Evolutionary conservation across 2,888 invertebrate species (phyloP).

Genomic region (Villa cingulata): DNA sequence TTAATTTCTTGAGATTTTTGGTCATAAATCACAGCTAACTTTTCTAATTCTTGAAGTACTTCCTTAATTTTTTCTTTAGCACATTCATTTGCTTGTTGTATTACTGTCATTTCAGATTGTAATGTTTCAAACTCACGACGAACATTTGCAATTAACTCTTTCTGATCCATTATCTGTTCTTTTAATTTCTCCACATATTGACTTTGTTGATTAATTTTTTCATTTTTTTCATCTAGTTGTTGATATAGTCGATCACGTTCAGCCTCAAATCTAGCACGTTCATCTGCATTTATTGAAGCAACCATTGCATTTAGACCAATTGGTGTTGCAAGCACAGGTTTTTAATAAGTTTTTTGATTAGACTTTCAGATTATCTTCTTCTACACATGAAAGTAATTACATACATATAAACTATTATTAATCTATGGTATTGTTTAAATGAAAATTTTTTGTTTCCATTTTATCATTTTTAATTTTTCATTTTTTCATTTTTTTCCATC

Average conservation of each 20-base stretch:
- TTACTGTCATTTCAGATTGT: conserved; percentile 89
- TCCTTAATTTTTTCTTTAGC: conserved; percentile 98
- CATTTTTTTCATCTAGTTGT: conserved; percentile 98
- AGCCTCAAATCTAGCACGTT: conserved; percentile 69
- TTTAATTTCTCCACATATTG: conserved; percentile 94
- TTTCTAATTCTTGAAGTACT: conserved; percentile 95
- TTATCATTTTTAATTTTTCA: no score
- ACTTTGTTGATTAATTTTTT: conserved; percentile 97
- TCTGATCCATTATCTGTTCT: conserved; percentile 96
- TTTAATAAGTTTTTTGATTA: no score
- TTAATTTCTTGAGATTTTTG: conserved; percentile 98
- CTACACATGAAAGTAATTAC: no score
- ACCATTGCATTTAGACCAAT: conserved; percentile 46
- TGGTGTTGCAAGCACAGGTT: conserved; percentile 58
- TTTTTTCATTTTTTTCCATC: no score
- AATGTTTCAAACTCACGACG: conserved; percentile 88
- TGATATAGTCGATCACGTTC: conserved; percentile 89
- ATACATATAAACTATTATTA: no score
- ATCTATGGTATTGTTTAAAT: no score
- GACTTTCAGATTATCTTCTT: no score
- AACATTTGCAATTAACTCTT: conserved; percentile 72
- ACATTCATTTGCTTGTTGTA: conserved; percentile 93
- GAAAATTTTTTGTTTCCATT: no score
- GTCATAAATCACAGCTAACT: conserved; percentile 97
- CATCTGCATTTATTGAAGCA: conserved; percentile 56